A percentile compares a stretch with the other conserved stretches of the same genome.
Evolutionary conservation across 2,888 invertebrate genomes (phyloP).

Genomic region (Xestoiulus laeticollis): DNA sequence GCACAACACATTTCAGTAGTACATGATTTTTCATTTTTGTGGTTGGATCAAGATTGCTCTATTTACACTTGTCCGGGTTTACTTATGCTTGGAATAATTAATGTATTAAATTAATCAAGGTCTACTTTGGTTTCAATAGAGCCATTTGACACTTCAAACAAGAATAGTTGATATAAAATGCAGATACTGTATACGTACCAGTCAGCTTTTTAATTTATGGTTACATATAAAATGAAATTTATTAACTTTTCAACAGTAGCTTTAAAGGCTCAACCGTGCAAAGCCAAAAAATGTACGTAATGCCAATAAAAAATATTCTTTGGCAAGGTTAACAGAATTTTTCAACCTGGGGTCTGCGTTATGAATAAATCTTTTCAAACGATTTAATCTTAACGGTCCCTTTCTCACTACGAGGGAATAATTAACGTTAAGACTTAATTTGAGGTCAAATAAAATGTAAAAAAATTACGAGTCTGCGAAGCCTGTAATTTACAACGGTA

Average conservation of each 20-base stretch:
- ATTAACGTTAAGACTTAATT: slow-evolving; percentile 1
- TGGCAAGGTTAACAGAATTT: neutral
- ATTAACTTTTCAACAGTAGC: slow-evolving; percentile 17
- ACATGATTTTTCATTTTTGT: too few relatives aligned
- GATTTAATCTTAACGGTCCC: neutral
- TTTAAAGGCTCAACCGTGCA: neutral
- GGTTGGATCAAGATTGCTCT: too few relatives aligned
- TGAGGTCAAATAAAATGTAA: neutral
- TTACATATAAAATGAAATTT: neutral
- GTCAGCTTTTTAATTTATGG: neutral
- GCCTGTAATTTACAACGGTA: neutral
- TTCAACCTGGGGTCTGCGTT: neutral
- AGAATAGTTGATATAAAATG: neutral
- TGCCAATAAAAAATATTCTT: neutral
- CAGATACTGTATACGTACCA: neutral
- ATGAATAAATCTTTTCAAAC: neutral
- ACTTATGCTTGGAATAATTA: too few relatives aligned
- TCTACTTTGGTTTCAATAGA: neutral
- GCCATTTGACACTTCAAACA: neutral
- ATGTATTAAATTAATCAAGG: neutral
- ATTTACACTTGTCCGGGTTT: too few relatives aligned
- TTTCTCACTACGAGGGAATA: neutral
- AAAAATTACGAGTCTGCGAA: neutral
- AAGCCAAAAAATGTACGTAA: neutral
- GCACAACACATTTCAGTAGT: too few relatives aligned